A percentile compares a stretch with the other conserved stretches of the same genome.
Conservation (phyloP, 1,140 invertebrate genomes). For the Drosophila hydei region DNA sequence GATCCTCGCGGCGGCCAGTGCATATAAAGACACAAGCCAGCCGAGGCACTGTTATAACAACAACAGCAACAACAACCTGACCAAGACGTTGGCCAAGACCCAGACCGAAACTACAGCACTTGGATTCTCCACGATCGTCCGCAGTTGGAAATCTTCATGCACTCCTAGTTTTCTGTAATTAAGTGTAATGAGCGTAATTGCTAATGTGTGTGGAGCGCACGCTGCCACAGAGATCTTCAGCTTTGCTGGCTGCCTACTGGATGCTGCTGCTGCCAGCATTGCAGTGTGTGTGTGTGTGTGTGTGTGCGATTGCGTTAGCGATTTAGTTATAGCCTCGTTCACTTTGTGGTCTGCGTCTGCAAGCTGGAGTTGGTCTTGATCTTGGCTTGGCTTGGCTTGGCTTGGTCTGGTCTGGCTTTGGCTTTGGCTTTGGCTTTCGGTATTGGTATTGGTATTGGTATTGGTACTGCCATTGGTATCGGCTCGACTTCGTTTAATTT, state of each 20-base stretch:
- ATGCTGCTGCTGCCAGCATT: not conserved
- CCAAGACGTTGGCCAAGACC: conserved; percentile 9
- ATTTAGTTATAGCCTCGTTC: conserved; percentile 66
- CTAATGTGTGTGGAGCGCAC: conserved; percentile 79
- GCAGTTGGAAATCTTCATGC: conserved; percentile 80
- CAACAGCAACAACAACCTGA: conserved; percentile 32
- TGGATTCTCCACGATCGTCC: conserved; percentile 41
- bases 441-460: conserved; percentile 7
- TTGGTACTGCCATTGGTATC: conserved; percentile 17
- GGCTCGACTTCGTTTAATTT: conserved; percentile 25
- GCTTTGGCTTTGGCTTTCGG: conserved; percentile 10
- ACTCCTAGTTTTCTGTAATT: conserved; percentile 83
- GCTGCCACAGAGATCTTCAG: conserved; percentile 44
- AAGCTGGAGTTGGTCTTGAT: conserved; percentile 25
- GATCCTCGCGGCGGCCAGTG: conserved; percentile 52
- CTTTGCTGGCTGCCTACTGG: conserved; percentile 1
- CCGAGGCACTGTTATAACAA: conserved; percentile 51
- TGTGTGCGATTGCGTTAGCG: conserved; percentile 38
- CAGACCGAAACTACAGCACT: conserved; percentile 27
- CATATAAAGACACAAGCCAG: conserved; percentile 62
- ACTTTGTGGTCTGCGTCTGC: conserved; percentile 9
- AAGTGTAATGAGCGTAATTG: conserved; percentile 84
- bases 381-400: conserved; percentile 26
- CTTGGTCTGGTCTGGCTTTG: conserved; percentile 12
- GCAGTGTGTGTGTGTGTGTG: not conserved